phyloP scores from a whole-genome alignment of 1,140 invertebrate genomes.

The Pissodes strobi region DNA sequence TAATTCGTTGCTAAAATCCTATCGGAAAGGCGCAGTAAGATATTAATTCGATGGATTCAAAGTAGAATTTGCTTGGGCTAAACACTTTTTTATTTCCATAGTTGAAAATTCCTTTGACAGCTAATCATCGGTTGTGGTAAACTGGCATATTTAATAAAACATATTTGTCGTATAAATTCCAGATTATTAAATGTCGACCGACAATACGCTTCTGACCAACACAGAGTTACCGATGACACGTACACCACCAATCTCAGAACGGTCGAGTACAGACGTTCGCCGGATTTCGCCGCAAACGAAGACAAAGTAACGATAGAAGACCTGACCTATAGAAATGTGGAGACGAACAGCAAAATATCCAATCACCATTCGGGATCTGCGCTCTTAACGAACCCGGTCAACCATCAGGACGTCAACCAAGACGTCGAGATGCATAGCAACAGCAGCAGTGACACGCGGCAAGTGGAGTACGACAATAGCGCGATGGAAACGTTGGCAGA shows the following conservation, averaged over 20 bases:
- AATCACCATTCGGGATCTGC: neutral
- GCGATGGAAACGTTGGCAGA: constrained; percentile 57
- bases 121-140: too few relatives aligned
- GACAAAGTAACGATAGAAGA: neutral
- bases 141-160: too few relatives aligned
- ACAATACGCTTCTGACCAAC: neutral
- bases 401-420: neutral
- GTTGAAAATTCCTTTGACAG: too few relatives aligned
- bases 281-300: neutral
- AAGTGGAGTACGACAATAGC: constrained; percentile 52
- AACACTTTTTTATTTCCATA: too few relatives aligned
- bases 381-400: neutral
- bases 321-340: constrained; percentile 5
- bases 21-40: too few relatives aligned
- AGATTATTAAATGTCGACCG: constrained; percentile 6
- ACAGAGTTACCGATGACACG: neutral
- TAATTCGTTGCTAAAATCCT: too few relatives aligned
- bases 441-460: constrained; percentile 23
- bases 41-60: too few relatives aligned
- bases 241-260: too few relatives aligned
- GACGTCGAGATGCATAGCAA: constrained; percentile 25
- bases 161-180: too few relatives aligned
- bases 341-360: constrained; percentile 5
- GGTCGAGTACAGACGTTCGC: neutral
- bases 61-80: too few relatives aligned